phyloP scores from a whole-genome alignment of 2,113 vertebrate genomes.

The Miniopterus natalensis region DNA sequence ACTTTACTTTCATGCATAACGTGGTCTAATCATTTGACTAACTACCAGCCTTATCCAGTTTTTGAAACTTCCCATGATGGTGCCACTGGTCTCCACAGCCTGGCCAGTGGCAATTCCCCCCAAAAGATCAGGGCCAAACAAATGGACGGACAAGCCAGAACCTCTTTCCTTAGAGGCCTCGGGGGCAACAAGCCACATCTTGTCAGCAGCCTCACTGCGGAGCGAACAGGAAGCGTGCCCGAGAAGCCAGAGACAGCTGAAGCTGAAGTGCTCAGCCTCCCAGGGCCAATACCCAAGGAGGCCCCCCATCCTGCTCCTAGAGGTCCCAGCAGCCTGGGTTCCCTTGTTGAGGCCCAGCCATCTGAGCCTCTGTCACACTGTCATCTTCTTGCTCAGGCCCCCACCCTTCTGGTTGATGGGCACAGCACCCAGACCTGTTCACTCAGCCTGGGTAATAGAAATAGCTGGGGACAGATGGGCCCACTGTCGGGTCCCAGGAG shows the following conservation, averaged over 20 bases:
- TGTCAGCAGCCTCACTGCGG: neutral
- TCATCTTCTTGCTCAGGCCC: neutral
- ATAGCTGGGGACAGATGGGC: neutral
- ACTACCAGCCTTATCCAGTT: neutral
- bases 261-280: neutral
- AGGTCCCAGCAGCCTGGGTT: neutral
- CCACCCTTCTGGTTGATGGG: neutral
- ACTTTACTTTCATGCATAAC: neutral
- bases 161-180: neutral
- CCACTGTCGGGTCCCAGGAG: neutral
- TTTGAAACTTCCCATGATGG: neutral
- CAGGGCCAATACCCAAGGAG: neutral
- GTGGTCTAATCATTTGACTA: neutral
- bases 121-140: neutral
- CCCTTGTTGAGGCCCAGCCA: neutral
- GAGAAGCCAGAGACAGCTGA: neutral
- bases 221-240: neutral
- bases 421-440: fast-evolving
- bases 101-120: neutral
- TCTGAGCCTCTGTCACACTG: neutral
- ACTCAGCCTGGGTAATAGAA: neutral
- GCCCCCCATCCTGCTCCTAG: neutral
- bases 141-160: neutral
- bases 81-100: neutral
- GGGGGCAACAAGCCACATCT: neutral